A percentile compares a stretch with the other conserved stretches of the same genome.
Evolutionary conservation across 2,113 vertebrate genomes (phyloP).

Genomic region (Loxodonta africana): DNA sequence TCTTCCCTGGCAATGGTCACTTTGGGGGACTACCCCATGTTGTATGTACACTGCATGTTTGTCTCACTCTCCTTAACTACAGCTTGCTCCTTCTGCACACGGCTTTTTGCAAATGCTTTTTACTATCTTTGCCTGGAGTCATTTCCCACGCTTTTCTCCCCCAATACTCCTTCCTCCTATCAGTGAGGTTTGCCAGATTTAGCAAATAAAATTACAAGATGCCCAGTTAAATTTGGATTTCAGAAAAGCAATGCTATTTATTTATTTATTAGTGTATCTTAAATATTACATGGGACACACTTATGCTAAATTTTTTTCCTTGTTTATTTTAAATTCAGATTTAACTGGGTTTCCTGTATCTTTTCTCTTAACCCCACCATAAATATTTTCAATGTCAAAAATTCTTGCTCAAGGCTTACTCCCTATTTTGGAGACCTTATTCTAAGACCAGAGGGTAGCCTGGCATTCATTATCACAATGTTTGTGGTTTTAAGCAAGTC

Average conservation of each 20-base stretch:
- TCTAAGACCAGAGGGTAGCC: background rate
- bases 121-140: background rate
- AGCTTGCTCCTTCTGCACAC: background rate
- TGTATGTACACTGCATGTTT: background rate
- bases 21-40: background rate
- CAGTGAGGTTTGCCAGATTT: background rate
- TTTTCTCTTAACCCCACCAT: background rate
- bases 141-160: background rate
- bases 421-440: background rate
- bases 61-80: no score
- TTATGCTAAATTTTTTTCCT: background rate
- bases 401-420: background rate
- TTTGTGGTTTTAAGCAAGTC: background rate
- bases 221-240: no score
- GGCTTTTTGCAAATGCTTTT: background rate
- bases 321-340: constrained; percentile 3
- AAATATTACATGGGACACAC: background rate
- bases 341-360: background rate
- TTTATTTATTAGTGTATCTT: background rate
- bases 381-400: background rate
- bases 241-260: no score
- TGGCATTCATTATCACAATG: background rate
- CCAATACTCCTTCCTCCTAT: background rate
- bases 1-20: background rate
- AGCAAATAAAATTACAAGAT: background rate